Percentiles rank a stretch among this genome's conserved stretches.
Conservation (phyloP, 2,797 vertebrate species). For the Urosaurus nigricauda region DNA sequence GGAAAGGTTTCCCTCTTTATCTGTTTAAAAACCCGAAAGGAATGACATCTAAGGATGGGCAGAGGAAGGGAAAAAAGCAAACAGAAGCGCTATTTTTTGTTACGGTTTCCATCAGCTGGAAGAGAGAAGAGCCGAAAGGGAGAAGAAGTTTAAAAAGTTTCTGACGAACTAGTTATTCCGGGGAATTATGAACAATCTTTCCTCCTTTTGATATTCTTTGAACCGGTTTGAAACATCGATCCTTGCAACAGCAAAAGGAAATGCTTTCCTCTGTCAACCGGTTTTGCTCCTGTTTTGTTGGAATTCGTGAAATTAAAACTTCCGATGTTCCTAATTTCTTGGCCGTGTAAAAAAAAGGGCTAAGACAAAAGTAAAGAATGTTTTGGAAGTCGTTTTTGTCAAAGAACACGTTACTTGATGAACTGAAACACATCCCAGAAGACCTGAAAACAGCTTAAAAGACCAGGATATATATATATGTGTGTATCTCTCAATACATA, state of each 20-base stretch:
- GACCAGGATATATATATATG: too few relatives aligned
- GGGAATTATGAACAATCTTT: not conserved
- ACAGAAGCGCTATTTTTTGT: not conserved
- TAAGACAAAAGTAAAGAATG: too few relatives aligned
- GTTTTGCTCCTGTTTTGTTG: not conserved
- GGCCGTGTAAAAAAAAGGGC: too few relatives aligned
- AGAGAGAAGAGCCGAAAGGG: too few relatives aligned
- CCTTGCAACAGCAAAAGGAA: not conserved
- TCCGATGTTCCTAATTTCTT: too few relatives aligned
- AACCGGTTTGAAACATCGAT: not conserved
- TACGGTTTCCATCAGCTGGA: too few relatives aligned
- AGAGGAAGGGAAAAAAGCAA: not conserved
- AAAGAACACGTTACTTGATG: not conserved
- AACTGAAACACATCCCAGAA: not conserved
- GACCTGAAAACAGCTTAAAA: too few relatives aligned
- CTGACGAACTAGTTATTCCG: not conserved
- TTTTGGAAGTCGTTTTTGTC: not conserved
- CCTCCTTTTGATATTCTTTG: not conserved
- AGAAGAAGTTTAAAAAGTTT: not conserved
- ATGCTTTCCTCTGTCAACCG: not conserved
- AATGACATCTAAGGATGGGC: not conserved
- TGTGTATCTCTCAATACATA: too few relatives aligned
- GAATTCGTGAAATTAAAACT: not conserved
- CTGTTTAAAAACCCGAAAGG: not conserved
- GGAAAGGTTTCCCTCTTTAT: too few relatives aligned